phyloP scores from a whole-genome alignment of 2,113 vertebrate genomes.

The Sitta europaea region DNA sequence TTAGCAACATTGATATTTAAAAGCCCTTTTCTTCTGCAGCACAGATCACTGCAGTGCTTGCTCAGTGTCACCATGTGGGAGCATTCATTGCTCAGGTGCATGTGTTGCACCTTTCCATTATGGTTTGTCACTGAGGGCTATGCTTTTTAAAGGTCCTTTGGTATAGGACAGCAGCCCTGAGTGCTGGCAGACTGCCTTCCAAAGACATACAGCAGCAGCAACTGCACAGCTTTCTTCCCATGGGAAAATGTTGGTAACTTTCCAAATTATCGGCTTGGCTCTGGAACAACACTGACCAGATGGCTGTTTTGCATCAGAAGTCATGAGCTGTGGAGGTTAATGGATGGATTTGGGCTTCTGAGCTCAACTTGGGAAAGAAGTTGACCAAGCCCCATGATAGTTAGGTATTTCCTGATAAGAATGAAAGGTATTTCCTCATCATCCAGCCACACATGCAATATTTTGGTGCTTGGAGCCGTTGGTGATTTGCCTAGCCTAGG shows the following conservation, averaged over 20 bases:
- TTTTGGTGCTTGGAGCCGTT: not conserved
- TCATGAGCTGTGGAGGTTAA: not conserved
- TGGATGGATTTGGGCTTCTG: not conserved
- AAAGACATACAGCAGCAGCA: slow-evolving; percentile 1
- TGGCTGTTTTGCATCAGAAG: slow-evolving; percentile 25
- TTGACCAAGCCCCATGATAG: not conserved
- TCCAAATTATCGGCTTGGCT: not conserved
- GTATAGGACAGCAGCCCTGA: not conserved
- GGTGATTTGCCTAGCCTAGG: not conserved
- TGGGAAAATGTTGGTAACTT: not conserved
- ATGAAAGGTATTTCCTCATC: not conserved
- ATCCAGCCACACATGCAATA: not conserved
- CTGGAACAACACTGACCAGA: not conserved
- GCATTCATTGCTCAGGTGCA: not conserved
- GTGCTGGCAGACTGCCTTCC: slow-evolving; percentile 18
- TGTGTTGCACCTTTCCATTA: not conserved
- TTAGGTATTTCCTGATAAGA: not conserved
- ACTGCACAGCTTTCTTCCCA: slow-evolving; percentile 27
- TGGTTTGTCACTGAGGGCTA: not conserved
- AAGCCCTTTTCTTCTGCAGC: not conserved
- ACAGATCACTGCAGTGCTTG: not conserved
- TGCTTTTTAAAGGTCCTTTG: not conserved
- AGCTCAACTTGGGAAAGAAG: not conserved
- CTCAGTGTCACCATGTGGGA: fast-evolving
- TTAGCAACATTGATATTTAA: not conserved